Evolutionary conservation across 2,797 vertebrate species (phyloP).

Genomic region (Miichthys miiuy): DNA sequence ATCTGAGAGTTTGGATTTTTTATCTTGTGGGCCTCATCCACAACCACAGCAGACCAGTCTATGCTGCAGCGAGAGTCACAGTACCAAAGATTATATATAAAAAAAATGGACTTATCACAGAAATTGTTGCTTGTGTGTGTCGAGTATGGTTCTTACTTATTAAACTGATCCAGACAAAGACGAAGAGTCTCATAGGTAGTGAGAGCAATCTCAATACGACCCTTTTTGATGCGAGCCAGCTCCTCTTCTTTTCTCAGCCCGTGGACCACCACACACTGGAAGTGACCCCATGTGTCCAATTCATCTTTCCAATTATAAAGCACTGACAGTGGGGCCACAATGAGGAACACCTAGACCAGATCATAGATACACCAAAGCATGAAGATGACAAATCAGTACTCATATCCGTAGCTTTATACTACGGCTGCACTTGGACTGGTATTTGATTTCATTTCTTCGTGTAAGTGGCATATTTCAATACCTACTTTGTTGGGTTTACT

Average conservation of each 20-base stretch:
- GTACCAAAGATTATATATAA: not conserved
- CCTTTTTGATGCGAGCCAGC: slow-evolving; percentile 89
- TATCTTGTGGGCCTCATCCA: slow-evolving; percentile 96
- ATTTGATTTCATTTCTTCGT: not conserved
- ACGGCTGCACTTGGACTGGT: not conserved
- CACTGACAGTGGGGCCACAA: slow-evolving; percentile 95
- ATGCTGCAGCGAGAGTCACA: slow-evolving; percentile 79
- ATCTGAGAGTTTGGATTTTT: slow-evolving; percentile 96
- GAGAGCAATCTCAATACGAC: slow-evolving; percentile 92
- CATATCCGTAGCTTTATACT: not conserved
- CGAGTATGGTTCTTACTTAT: slow-evolving; percentile 84
- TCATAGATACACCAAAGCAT: slow-evolving; percentile 23
- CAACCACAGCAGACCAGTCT: slow-evolving; percentile 93
- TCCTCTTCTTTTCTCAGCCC: slow-evolving; percentile 92
- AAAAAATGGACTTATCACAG: not conserved
- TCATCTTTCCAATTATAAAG: slow-evolving; percentile 99
- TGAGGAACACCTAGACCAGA: slow-evolving; percentile 90
- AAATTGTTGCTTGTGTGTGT: not conserved
- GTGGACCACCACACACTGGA: slow-evolving; percentile 90
- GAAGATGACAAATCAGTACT: slow-evolving; percentile 19
- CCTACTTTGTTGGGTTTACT: slow-evolving; percentile 86
- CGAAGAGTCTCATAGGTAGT: slow-evolving; percentile 95
- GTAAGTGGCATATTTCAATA: slow-evolving; percentile 20
- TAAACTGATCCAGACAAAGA: slow-evolving; percentile 92
- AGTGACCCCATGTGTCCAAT: slow-evolving; percentile 96